Evolutionary conservation across 2,888 invertebrate species (phyloP), one percentile per base, ranked within the genome.

Genomic region (Prosopocoilus inquinatus): DNA sequence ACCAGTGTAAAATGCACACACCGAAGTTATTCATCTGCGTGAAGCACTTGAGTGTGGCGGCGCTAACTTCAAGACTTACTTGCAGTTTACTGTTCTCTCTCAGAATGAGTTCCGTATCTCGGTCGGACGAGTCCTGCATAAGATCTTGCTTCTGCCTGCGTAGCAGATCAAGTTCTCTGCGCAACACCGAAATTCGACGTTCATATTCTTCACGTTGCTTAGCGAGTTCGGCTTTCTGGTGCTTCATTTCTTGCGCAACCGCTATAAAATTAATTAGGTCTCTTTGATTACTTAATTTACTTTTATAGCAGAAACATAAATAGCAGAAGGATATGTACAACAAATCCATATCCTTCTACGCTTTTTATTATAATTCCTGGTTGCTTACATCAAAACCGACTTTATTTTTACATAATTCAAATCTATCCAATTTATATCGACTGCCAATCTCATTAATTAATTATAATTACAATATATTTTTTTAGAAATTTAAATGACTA

Each of bases 1-100:
- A 61, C 63, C 53, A 51, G 46, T 54, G 39, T 11, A 53, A 36
- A 20, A 46, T 15, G 13, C 39, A 32, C 52, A 49, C 53, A 59
- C 55, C 50, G 47, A 53, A 43, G 53, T 56, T 50, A 49, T 58
- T 56, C 51, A 20, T 38, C 16, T 11, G 12, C 41, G 38, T 11
- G 20, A 28, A 28, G 20, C 3, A 28, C 20, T 38, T 38, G 13
- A 12, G 20, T 28, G 20, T 28, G 20, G 20, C 63, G 56, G 7
- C 3, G 5, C 20, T 28, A 28, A 28, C 20, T 28, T 28, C 38
- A 38, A 47, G 28, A 71, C 77, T 81, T 81, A 91, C 92, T 90
- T 92, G 92, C 50, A 93, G 77, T 68, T 90, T 90, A 67, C 88
- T 86, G 76, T 92, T 93, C 76, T 92, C 90, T 71, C 89, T 88